phyloP scores from a whole-genome alignment of 2,888 invertebrate genomes.

The Cheiracanthium punctorium region DNA sequence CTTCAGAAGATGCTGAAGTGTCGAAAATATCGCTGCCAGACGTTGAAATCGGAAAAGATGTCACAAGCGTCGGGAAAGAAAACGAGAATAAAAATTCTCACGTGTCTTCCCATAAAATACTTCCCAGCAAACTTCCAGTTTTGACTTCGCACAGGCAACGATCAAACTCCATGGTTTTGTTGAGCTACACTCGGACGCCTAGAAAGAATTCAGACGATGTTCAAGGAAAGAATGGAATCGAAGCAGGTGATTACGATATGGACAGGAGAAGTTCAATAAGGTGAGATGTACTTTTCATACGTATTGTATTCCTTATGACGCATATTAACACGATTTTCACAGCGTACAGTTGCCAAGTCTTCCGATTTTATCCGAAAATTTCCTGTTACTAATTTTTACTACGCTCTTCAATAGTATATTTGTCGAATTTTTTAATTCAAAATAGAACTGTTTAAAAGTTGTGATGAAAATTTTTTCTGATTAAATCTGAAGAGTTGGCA shows the following conservation, averaged over 20 bases:
- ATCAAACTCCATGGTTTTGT: constrained; percentile 40
- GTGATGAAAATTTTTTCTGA: no score
- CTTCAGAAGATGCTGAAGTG: not conserved
- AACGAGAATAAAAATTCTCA: not conserved
- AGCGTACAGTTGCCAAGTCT: no score
- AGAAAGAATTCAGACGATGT: constrained; percentile 14
- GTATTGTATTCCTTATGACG: no score
- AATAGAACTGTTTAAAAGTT: no score
- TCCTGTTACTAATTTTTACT: no score
- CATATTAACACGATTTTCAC: no score
- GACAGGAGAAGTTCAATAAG: not conserved
- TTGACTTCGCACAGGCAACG: constrained; percentile 19
- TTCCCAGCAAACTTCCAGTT: constrained; percentile 50
- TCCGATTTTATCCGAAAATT: no score
- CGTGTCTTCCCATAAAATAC: not conserved
- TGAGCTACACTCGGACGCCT: constrained; percentile 37
- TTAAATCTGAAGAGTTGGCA: no score
- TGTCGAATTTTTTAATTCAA: no score
- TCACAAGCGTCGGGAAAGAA: not conserved
- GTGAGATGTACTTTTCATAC: not conserved
- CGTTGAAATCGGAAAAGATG: not conserved
- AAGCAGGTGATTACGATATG: not conserved
- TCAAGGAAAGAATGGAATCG: not conserved
- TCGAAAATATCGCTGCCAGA: not conserved
- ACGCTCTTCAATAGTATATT: no score